phyloP scores from a whole-genome alignment of 2,113 vertebrate genomes.

The Salvator merianae region DNA sequence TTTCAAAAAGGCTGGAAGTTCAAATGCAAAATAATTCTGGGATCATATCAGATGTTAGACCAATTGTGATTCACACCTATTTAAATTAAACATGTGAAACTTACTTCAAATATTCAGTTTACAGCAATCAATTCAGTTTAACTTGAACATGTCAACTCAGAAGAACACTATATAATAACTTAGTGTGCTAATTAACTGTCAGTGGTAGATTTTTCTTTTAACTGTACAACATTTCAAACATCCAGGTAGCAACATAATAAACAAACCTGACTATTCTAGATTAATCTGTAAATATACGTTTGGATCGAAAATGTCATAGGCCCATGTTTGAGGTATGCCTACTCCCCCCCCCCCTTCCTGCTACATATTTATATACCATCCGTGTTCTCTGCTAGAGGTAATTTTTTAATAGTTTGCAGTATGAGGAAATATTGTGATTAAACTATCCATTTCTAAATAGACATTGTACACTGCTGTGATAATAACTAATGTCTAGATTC shows the following conservation, averaged over 20 bases:
- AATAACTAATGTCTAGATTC: background rate
- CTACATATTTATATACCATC: conserved; percentile 30
- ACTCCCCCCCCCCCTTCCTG: background rate
- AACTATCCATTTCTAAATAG: conserved; percentile 15
- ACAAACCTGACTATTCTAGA: background rate
- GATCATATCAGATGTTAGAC: conserved; percentile 53
- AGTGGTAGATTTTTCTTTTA: conserved; percentile 38
- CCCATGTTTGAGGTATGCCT: conserved; percentile 16
- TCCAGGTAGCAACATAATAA: conserved; percentile 27
- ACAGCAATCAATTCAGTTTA: conserved; percentile 47
- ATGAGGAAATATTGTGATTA: conserved; percentile 16
- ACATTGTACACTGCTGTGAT: background rate
- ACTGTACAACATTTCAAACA: conserved; percentile 40
- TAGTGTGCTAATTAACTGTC: conserved; percentile 63
- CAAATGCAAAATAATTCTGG: conserved; percentile 47
- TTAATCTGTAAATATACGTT: conserved; percentile 10
- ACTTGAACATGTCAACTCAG: conserved; percentile 53
- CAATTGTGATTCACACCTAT: conserved; percentile 53
- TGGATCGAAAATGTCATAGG: conserved; percentile 23
- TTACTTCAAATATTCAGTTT: conserved; percentile 54
- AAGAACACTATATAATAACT: conserved; percentile 49
- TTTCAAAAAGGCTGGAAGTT: conserved; percentile 58
- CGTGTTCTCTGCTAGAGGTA: conserved; percentile 4
- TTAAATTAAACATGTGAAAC: conserved; percentile 50
- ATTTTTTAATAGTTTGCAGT: conserved; percentile 4